These are phyloP conservation scores for Neodiprion fabricii DNA, from an alignment of 1,140 invertebrate species.

Conservation along the genomic window DNA sequence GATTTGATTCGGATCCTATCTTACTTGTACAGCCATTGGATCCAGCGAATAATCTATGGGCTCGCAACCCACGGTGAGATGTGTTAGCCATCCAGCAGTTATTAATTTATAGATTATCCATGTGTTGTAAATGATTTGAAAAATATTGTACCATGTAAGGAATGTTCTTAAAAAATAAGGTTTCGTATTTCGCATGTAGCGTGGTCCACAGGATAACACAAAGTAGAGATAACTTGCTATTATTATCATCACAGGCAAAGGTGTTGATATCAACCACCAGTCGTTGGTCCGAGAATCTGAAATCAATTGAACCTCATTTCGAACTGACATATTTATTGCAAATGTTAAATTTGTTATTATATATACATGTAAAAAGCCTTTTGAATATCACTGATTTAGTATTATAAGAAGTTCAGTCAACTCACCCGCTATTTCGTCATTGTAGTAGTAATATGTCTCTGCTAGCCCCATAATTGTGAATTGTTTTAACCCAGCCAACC, in stretches of 20 bases:
- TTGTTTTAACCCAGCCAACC: not conserved
- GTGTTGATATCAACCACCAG: slow-evolving; percentile 65
- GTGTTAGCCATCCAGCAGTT: slow-evolving; percentile 33
- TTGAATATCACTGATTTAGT: no score
- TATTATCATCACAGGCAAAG: slow-evolving; percentile 58
- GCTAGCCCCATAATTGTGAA: slow-evolving; percentile 12
- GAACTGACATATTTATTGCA: no score
- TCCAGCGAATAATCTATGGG: slow-evolving; percentile 31
- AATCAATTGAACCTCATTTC: slow-evolving; percentile 22
- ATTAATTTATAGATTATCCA: slow-evolving; percentile 55
- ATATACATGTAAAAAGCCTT: no score
- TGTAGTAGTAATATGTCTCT: slow-evolving; percentile 22
- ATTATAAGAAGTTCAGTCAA: not conserved
- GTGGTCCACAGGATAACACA: slow-evolving; percentile 60
- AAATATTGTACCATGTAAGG: slow-evolving; percentile 68
- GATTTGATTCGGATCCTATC: slow-evolving; percentile 14
- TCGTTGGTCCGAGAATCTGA: slow-evolving; percentile 62
- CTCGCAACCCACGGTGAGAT: slow-evolving; percentile 41
- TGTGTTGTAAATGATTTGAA: slow-evolving; percentile 63
- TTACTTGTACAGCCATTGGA: slow-evolving; percentile 38
- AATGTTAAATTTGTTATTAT: no score
- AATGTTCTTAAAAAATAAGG: slow-evolving; percentile 66
- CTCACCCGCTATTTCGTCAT: slow-evolving; percentile 22
- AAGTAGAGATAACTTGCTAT: slow-evolving; percentile 60
- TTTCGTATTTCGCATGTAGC: slow-evolving; percentile 66